Conservation (phyloP, 1,140 invertebrate species). For the Marisa cornuarietis region DNA sequence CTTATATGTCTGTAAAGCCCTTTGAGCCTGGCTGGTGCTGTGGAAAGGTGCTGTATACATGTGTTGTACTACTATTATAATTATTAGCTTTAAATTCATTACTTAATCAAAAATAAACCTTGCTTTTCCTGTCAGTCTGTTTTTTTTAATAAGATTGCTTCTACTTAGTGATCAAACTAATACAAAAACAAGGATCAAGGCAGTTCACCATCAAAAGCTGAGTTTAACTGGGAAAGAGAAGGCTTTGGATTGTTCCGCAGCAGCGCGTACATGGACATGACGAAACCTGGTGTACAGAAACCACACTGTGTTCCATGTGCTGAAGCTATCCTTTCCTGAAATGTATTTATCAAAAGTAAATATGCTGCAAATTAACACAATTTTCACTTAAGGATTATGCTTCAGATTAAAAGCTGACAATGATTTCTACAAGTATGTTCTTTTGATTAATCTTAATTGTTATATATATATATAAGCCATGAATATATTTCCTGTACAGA, state of each 20-base stretch:
- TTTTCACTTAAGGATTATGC: neutral
- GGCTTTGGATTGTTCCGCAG: conserved; percentile 60
- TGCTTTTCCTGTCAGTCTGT: neutral
- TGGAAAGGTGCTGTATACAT: too few relatives aligned
- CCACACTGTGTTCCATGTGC: conserved; percentile 66
- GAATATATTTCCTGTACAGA: neutral
- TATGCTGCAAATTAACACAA: neutral
- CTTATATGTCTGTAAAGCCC: too few relatives aligned
- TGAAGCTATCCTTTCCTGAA: conserved; percentile 58
- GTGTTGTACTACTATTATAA: too few relatives aligned
- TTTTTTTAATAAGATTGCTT: neutral
- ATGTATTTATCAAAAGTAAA: neutral
- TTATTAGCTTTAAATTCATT: too few relatives aligned
- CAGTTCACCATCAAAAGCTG: conserved; percentile 48
- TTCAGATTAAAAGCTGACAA: neutral
- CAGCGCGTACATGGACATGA: conserved; percentile 66
- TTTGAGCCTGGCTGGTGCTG: too few relatives aligned
- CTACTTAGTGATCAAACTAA: neutral
- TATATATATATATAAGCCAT: neutral
- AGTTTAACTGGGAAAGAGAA: conserved; percentile 40
- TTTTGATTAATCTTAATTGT: too few relatives aligned
- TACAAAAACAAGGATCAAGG: neutral
- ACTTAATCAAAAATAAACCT: too few relatives aligned
- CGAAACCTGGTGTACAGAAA: conserved; percentile 66
- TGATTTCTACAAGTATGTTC: too few relatives aligned